These are phyloP conservation scores for Cyprinus carpio DNA, from an alignment of 2,113 vertebrate genomes.

Conservation along the genomic window DNA sequence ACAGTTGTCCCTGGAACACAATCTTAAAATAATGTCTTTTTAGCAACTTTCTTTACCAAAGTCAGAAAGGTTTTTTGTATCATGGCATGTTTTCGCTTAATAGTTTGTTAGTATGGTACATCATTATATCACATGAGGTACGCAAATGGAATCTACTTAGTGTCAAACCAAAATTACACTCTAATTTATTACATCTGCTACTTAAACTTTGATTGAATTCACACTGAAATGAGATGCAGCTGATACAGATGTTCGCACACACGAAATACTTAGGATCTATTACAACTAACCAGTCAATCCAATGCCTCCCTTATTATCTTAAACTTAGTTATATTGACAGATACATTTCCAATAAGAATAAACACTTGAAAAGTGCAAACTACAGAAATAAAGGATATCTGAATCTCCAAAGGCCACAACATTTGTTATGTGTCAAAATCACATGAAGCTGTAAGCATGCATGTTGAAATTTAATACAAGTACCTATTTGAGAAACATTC, in stretches of 20 bases:
- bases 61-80: neutral
- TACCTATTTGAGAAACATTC: no score
- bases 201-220: neutral
- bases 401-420: neutral
- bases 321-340: no score
- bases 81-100: neutral
- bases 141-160: conserved; percentile 1
- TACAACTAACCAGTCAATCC: neutral
- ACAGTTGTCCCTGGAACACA: neutral
- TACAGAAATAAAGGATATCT: neutral
- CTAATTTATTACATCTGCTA: neutral
- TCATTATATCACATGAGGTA: neutral
- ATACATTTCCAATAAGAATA: neutral
- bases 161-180: conserved; percentile 12
- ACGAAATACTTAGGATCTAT: neutral
- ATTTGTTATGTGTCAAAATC: no score
- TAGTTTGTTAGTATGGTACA: neutral
- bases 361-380: neutral
- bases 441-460: no score
- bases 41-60: neutral
- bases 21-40: neutral
- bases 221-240: neutral
- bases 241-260: neutral
- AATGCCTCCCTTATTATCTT: neutral
- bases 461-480: no score